Base-by-base conservation (phyloP, 2,888 invertebrate genomes). In the Drosophila ezoana region DNA sequence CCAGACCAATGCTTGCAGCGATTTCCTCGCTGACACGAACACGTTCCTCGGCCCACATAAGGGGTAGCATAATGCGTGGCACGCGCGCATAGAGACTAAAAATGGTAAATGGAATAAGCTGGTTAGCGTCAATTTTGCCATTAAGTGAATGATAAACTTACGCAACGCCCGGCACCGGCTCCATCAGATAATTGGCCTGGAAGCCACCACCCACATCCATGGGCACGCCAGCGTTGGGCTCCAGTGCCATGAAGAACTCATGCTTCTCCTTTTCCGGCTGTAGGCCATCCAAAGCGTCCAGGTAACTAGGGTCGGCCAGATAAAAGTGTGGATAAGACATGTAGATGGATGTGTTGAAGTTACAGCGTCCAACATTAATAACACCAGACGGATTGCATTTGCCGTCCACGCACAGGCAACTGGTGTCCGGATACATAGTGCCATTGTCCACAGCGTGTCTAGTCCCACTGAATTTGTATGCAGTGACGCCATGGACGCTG, bases 251-350 rank as follows among this genome's bases (percentile, higher is more conserved):
- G 85, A 94, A 95, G 90, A 97, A 96, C 75, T 95, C 94, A 89
- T 98, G 97, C 33, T 94, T 93, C 0, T 94, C 93, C 3, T 94
- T 93, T 14, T 95, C 93, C 0, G 97, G 96, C 1, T 92, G 84
- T 89, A 98, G 88, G 0, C 98, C 98, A 0, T 93, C 93, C 1
- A 98, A 93, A 16, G 93, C 92, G 5, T 95, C 93, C 32, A 93
- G 78, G 63, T 96, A 95, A 64, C 92, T 93, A 0, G 95, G 94
- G 92, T 97, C 97, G 0, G 94, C 97, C 86, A 95, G 93, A 87
- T 95, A 93, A 92, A 97, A 98, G 93, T 98, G 97, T 0, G 98
- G 98, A 76, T 96, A 94, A 0, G 97, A 96, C 71, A 96, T 94
- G 90, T 96, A 96, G 0, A 95, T 94, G 0, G 98, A 97, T 0